Base-by-base conservation (phyloP, 1,140 invertebrate species). In the Drosophila albomicans region DNA sequence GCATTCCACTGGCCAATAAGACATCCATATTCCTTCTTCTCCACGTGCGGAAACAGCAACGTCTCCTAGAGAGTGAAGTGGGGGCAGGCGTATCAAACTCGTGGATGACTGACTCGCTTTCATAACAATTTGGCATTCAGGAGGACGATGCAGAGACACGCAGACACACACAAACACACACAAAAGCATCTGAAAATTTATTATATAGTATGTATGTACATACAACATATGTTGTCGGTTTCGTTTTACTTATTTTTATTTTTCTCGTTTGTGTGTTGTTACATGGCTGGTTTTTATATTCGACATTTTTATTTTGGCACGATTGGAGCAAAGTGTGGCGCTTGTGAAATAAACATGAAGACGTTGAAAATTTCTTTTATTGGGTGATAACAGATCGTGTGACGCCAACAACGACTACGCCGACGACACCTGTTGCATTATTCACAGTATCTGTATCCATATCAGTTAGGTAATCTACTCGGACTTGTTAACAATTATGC, bases 371-470 rank as follows among this genome's bases (percentile, higher is more conserved):
- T 87, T 84, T 87, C 73, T 80, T 87, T 84, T 59, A 70, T 65
- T 62, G 64, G 45, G 51, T 81, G 84, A 82, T 82, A 64, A 68
- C 25, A 78, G 73, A 82, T 76, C 69, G 62, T 82, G 75, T 70
- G 49, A 81, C 61, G 74, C 32, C 43, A 45, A 56, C 71, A 46
- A 46, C 61, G 20, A 54, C 80, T 70, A 87, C 84, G 75, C 70
- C 59, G 20, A 54, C 80, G 74, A 87, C 84, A 84, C 77, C 59
- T 80, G 75, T 67, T 87, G 77, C 80, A 87, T 87, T 87, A 84
- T 87, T 87, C 76, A 87, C 62, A 25, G 7, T 43, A 16, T 84
- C 75, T 16, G 11, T 57, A 16, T 88, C 75, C 20, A 11, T 61
- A 41, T 67, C 56, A 68, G 87, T 87, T 87, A 84, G 77, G 43